Evolutionary conservation across 2,888 invertebrate genomes (phyloP).

Genomic region (Melipona beecheii): DNA sequence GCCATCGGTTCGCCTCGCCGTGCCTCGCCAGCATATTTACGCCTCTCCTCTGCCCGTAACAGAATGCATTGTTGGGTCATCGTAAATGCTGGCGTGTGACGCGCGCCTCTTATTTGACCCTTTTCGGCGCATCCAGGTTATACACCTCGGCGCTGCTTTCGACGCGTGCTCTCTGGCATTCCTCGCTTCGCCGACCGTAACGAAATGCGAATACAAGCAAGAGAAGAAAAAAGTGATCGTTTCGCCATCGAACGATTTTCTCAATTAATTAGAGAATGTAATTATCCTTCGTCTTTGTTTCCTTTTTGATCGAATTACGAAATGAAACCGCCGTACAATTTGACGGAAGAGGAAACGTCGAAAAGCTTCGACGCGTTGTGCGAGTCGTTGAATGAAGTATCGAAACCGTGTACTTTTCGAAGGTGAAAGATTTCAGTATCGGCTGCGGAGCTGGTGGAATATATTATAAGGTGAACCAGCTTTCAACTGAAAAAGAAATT

Average conservation of each 20-base stretch:
- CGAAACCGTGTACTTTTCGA: conserved; percentile 7
- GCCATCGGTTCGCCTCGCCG: conserved; percentile 31
- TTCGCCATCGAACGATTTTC: too few species aligned
- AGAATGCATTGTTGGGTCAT: conserved; percentile 68
- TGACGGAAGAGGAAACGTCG: background rate
- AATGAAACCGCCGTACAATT: background rate
- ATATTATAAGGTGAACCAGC: conserved; percentile 17
- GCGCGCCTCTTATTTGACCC: conserved; percentile 47
- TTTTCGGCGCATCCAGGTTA: conserved; percentile 44
- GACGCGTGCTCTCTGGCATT: conserved; percentile 9
- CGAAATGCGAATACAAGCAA: background rate
- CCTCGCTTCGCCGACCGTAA: background rate
- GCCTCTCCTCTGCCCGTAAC: conserved; percentile 69
- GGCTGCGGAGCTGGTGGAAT: background rate
- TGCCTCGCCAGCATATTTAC: conserved; percentile 72
- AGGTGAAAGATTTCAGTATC: conserved; percentile 7
- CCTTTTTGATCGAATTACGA: background rate
- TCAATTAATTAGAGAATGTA: too few species aligned
- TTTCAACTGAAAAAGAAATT: conserved; percentile 8
- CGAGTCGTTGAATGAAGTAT: conserved; percentile 6
- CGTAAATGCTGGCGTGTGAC: conserved; percentile 62
- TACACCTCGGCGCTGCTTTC: conserved; percentile 29
- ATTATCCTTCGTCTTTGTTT: background rate
- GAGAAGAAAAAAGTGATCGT: too few species aligned
- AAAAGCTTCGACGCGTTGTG: conserved; percentile 4